phyloP scores from a whole-genome alignment of 2,113 vertebrate species.

The Hydropotes inermis region DNA sequence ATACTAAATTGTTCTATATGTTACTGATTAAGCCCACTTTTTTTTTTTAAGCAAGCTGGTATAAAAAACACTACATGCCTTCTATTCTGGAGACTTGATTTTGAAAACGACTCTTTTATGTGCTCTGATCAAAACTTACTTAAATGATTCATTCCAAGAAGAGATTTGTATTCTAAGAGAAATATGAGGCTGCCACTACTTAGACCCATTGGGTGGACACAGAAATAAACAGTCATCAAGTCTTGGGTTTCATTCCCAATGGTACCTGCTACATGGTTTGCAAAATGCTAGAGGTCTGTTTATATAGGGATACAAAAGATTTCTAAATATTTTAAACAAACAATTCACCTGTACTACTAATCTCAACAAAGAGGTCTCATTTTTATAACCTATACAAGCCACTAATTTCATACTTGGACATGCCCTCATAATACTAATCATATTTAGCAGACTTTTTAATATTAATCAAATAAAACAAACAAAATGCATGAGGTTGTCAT shows the following conservation, averaged over 20 bases:
- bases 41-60: neutral
- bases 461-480: neutral
- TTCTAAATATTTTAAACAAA: neutral
- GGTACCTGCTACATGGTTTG: neutral
- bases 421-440: neutral
- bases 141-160: neutral
- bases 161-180: neutral
- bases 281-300: neutral
- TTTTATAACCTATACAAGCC: neutral
- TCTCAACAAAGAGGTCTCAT: neutral
- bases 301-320: neutral
- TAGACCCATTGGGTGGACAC: neutral
- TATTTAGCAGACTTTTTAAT: neutral
- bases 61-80: too few species aligned
- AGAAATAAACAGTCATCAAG: neutral
- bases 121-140: neutral
- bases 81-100: neutral
- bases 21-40: neutral
- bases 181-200: neutral
- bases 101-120: neutral
- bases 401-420: neutral
- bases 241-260: neutral
- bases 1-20: neutral
- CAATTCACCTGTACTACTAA: neutral
- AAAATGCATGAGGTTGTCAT: neutral